Base-by-base conservation (phyloP, 2,113 vertebrate species). In the Gallinago media region DNA sequence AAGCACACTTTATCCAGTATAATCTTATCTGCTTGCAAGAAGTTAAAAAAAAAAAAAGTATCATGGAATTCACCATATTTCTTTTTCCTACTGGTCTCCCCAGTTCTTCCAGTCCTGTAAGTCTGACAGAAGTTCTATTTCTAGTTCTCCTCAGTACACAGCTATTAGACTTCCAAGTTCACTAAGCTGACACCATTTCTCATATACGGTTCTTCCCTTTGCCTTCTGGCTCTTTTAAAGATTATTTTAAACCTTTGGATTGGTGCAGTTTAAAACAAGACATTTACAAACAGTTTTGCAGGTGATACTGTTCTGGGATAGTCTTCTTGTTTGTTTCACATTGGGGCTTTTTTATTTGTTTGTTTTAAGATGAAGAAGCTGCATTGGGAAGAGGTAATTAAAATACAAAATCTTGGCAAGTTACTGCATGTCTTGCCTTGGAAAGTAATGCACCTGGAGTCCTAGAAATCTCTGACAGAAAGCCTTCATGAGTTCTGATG, bases 391-490 rank as follows among this genome's bases (percentile, higher is more conserved):
- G 15, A 49, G 19, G 6, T 10, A 8, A 26, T 12, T 20, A 11
- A 36, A 79, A 21, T 0, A 76, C 16, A 21, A 83, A 23, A 17
- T 56, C 17, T 63, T n/a, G 8, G 16, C 42, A 27, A 42, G 14
- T 38, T 52, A 42, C 32, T 65, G 13, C 68, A 78, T 38, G 55
- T 44, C 16, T 55, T 52, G 12, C 61, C 42, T 16, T 38, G 50
- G 18, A 7, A 34, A 67, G 4, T 5, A 4, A 49, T 1, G 6
- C 5, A 36, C 8, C 2, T 58, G 42, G 16, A 77, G 19, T 5
- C 50, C 18, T 2, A 8, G 56, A 17, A 80, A 25, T 18, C 61
- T 29, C 40, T 0, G 0, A 9, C 2, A 77, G 13, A 32, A 82
- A 86, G 32, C 12, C n/a, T 40, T 36, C 8, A 0, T 46, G 12